These are phyloP conservation scores for Trichomycterus rosablanca DNA, from an alignment of 2,113 vertebrate genomes.

Conservation along the genomic window DNA sequence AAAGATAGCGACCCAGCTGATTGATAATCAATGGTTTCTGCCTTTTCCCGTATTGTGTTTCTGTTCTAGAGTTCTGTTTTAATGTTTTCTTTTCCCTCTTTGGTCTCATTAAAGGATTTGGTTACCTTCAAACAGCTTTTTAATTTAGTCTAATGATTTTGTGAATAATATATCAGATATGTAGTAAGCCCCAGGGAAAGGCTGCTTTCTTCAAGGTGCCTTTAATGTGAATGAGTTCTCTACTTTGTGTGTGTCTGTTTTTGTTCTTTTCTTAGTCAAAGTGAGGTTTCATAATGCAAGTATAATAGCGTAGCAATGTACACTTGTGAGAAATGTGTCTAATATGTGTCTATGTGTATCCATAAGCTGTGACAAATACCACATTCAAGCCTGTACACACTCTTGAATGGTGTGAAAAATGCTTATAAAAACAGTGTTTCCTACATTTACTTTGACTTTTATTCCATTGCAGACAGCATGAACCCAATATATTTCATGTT, in stretches of 20 bases:
- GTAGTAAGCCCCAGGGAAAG: constrained; percentile 64
- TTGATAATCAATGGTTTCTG: constrained; percentile 73
- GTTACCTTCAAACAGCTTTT: constrained; percentile 79
- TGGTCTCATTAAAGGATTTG: constrained; percentile 76
- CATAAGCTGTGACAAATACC: too few relatives aligned
- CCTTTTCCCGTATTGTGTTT: constrained; percentile 64
- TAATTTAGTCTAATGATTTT: constrained; percentile 80
- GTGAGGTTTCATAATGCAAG: constrained; percentile 25
- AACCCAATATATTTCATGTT: too few relatives aligned
- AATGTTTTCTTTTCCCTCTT: constrained; percentile 66
- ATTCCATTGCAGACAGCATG: too few relatives aligned
- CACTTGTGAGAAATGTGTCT: too few relatives aligned
- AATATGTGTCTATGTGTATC: too few relatives aligned
- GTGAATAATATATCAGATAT: constrained; percentile 75
- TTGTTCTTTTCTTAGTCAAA: constrained; percentile 48
- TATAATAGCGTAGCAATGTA: not conserved
- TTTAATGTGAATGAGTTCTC: constrained; percentile 63
- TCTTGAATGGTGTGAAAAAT: too few relatives aligned
- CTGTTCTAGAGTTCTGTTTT: constrained; percentile 71
- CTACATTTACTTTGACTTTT: too few relatives aligned
- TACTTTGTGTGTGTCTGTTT: constrained; percentile 49
- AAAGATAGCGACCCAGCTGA: constrained; percentile 68
- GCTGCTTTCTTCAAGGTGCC: constrained; percentile 71
- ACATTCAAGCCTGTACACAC: too few relatives aligned
- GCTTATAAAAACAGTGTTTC: too few relatives aligned